Evolutionary conservation across 2,888 invertebrate species (phyloP).

Genomic region (Phyllotreta striolata): DNA sequence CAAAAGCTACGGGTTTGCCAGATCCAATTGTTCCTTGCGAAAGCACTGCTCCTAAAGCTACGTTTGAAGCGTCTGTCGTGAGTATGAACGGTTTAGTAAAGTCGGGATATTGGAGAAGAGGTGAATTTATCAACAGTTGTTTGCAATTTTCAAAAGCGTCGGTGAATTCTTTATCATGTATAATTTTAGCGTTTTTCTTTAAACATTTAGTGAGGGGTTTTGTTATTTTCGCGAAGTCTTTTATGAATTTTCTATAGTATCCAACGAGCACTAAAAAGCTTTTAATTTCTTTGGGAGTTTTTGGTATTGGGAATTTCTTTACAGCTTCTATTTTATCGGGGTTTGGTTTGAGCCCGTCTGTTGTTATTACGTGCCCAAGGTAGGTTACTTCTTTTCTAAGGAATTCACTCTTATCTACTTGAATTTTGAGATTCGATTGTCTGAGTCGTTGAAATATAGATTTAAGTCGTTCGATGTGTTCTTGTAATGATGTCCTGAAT

Average conservation of each 20-base stretch:
- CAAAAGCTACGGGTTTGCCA: conserved; percentile 52
- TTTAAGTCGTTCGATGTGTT: conserved; percentile 44
- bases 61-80: conserved; percentile 45
- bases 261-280: conserved; percentile 39
- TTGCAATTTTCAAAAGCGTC: conserved; percentile 37
- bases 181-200: conserved; percentile 36
- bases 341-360: conserved; percentile 38
- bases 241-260: conserved; percentile 41
- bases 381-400: conserved; percentile 36
- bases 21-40: no score
- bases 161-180: conserved; percentile 30
- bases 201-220: conserved; percentile 38
- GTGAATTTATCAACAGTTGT: conserved; percentile 37
- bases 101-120: conserved; percentile 44
- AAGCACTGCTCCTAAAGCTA: no score
- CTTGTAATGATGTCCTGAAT: conserved; percentile 46
- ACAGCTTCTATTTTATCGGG: conserved; percentile 39
- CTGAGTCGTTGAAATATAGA: conserved; percentile 43
- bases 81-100: conserved; percentile 43
- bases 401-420: conserved; percentile 36
- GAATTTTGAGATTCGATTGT: conserved; percentile 38
- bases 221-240: conserved; percentile 39
- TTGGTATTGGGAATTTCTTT: conserved; percentile 40
- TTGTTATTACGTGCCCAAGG: conserved; percentile 36
- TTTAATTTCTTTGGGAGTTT: conserved; percentile 41